Evolutionary conservation across 2,113 vertebrate species (phyloP), one percentile per base, ranked within the genome.

Genomic region (Amphiprion ocellaris): DNA sequence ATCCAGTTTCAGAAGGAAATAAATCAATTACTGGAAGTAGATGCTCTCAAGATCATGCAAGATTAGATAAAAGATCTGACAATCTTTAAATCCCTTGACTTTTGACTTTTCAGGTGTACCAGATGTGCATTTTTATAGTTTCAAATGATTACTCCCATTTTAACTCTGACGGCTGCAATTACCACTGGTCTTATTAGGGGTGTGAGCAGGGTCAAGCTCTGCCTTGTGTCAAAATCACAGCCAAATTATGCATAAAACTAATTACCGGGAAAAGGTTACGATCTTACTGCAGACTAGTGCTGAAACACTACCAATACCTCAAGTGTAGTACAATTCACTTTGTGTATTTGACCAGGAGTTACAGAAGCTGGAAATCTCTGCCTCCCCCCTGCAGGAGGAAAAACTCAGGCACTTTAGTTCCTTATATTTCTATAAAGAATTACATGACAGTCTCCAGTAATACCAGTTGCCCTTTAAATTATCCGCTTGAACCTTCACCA

Each of bases 391-490:
- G 65, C 30, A 81, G 53, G 66, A 72, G 28, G 63, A 75, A 54
- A 24, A 69, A 66, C 19, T 39, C 28, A 26, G 15, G 46, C 17
- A 52, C 15, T 82, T 56, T 52, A 50, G 41, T 71, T 54, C n/a
- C 76, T 82, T 60, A 78, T 69, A 78, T 87, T 83, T 80, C 75
- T 68, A 23, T 69, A 64, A 83, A 90, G 84, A 86, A 90, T 69
- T 71, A 77, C 74, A 83, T 69, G 81, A 86, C 70, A 85, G 55
- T 78, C 69, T 83, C 28, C 59, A 87, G 76, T 86, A 79, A 88
- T 70, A 82, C 82, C 82, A 86, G 79, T 84, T 89, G 85, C 85
- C 93, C 92, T 94, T 93, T 91, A 90, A 93, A 94, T 92, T 86
- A 93, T 91, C 86, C 52, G 81, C 85, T 87, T 93, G 81, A 92